A percentile compares a stretch with the other conserved stretches of the same genome.
Conservation (phyloP, 2,113 vertebrate species). For the Melanerpes aurifrons region DNA sequence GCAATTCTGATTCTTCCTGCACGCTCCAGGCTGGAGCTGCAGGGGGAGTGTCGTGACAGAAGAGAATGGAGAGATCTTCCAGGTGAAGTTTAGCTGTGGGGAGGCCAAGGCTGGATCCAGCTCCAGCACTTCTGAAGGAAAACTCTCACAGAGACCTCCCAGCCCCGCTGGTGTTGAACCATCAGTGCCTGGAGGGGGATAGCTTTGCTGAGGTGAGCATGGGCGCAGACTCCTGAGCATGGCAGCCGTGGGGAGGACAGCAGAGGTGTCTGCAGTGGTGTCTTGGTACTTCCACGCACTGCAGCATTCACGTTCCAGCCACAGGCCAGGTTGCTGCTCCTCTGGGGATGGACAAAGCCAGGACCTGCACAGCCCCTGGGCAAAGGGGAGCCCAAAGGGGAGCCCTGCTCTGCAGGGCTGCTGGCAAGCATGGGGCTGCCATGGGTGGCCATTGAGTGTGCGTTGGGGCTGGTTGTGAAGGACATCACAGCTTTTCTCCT, state of each 20-base stretch:
- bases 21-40: neutral
- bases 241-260: neutral
- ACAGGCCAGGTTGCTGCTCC: no score
- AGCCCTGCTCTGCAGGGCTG: neutral
- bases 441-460: neutral
- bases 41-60: no score
- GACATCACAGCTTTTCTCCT: neutral
- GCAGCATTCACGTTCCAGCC: neutral
- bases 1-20: neutral
- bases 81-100: no score
- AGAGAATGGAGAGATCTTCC: fast-evolving
- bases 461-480: neutral
- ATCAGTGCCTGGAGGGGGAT: neutral
- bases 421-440: neutral
- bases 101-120: no score
- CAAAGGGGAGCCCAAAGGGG: neutral
- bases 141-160: fast-evolving
- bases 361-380: no score
- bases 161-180: neutral
- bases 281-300: neutral
- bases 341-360: no score
- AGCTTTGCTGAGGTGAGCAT: neutral
- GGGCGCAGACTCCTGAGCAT: no score
- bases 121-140: neutral
- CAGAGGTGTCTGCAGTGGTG: neutral